Conservation (phyloP, 2,797 vertebrate genomes). For the Eospalax fontanierii region DNA sequence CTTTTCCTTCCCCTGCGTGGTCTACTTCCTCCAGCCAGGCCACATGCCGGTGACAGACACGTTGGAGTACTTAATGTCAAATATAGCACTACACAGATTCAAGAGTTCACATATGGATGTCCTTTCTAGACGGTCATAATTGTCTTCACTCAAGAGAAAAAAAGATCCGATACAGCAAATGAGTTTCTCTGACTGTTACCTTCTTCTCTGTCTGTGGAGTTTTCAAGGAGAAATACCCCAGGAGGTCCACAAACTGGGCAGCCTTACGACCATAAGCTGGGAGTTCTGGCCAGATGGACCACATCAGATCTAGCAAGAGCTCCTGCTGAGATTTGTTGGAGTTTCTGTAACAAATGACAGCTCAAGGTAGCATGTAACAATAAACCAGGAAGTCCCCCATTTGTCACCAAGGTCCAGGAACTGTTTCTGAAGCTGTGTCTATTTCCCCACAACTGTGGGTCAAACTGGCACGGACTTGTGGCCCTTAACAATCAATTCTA, state of each 20-base stretch:
- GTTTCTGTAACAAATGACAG: conserved; percentile 91
- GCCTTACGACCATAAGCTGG: conserved; percentile 99
- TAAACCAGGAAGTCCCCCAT: not conserved
- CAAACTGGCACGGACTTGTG: not conserved
- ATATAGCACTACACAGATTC: not conserved
- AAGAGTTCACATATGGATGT: not conserved
- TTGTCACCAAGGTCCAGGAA: not conserved
- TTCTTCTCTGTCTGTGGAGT: conserved; percentile 99
- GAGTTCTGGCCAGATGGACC: conserved; percentile 99
- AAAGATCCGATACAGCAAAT: not conserved
- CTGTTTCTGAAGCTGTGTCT: not conserved
- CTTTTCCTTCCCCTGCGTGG: not conserved
- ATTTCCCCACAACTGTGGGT: not conserved
- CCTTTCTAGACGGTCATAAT: not conserved
- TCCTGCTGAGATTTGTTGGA: conserved; percentile 99
- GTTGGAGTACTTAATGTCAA: not conserved
- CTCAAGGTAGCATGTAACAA: conserved; percentile 36
- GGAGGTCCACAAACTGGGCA: conserved; percentile 98
- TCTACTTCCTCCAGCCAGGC: not conserved
- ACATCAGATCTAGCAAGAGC: conserved; percentile 97
- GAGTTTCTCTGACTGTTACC: conserved; percentile 86
- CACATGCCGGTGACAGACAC: not conserved
- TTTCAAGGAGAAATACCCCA: conserved; percentile 99
- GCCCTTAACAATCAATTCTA: not conserved
- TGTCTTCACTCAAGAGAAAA: not conserved